Conservation (phyloP, 2,888 invertebrate species). For the Orchesellides sinensis region DNA sequence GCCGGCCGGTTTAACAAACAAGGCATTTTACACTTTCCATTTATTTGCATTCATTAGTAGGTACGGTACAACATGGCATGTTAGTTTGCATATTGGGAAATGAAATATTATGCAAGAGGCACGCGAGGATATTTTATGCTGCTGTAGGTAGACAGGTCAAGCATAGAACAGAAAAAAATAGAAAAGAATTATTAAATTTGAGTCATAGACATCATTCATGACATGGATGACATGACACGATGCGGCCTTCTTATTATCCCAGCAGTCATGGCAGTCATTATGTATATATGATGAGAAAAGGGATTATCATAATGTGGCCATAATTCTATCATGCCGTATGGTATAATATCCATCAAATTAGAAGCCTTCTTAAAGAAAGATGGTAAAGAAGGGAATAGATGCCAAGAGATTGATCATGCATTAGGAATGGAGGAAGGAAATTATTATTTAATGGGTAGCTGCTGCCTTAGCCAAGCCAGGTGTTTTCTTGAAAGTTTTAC, state of each 20-base stretch:
- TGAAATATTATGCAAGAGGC: conserved; percentile 55
- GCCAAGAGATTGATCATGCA: not conserved
- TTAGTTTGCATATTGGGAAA: conserved; percentile 11
- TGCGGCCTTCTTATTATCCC: conserved; percentile 43
- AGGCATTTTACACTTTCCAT: conserved; percentile 61
- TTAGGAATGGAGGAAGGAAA: conserved; percentile 2
- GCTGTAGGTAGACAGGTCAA: conserved; percentile 5
- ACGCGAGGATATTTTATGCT: conserved; percentile 47
- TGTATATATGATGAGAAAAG: too few relatives aligned
- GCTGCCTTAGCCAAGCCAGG: conserved; percentile 50
- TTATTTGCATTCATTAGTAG: conserved; percentile 31
- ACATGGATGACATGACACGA: conserved; percentile 46
- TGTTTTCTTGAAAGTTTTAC: conserved; percentile 34
- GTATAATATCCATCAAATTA: not conserved
- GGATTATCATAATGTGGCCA: conserved; percentile 52
- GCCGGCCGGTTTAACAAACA: not conserved
- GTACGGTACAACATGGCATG: not conserved
- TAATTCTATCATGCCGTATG: conserved; percentile 7
- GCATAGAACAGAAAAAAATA: conserved; percentile 35
- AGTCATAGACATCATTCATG: not conserved
- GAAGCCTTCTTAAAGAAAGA: conserved; percentile 3
- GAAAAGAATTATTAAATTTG: not conserved
- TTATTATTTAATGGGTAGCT: too few relatives aligned
- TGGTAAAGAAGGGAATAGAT: not conserved
- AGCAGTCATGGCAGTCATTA: conserved; percentile 20